Percentiles rank a stretch among this genome's conserved stretches.
phyloP scores from a whole-genome alignment of 2,797 vertebrate genomes.

The Hippoglossus hippoglossus region DNA sequence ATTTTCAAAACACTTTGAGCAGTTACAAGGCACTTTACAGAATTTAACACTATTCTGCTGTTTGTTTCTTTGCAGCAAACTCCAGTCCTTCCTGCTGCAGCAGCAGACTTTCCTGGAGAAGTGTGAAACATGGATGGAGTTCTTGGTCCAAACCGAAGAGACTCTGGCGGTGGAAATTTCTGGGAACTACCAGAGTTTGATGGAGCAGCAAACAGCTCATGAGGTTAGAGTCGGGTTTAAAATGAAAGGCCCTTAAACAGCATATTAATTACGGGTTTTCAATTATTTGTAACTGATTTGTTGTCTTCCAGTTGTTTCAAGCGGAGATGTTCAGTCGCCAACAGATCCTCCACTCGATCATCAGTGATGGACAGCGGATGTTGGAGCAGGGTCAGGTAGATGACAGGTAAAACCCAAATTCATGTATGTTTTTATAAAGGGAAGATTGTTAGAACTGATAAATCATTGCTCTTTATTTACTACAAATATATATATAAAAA shows the following conservation, averaged over 20 bases:
- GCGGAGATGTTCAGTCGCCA: conserved; percentile 99
- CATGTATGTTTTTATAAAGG: not conserved
- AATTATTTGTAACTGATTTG: conserved; percentile 12
- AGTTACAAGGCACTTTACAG: not conserved
- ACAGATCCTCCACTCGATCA: conserved; percentile 97
- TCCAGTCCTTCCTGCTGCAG: conserved; percentile 95
- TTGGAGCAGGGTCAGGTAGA: conserved; percentile 97
- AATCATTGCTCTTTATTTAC: too few species aligned
- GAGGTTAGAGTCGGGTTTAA: conserved; percentile 82
- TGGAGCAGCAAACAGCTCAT: conserved; percentile 95
- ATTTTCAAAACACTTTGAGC: too few species aligned
- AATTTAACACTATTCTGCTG: not conserved
- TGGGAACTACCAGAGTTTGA: conserved; percentile 92
- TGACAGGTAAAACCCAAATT: conserved; percentile 87
- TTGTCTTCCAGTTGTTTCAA: conserved; percentile 91
- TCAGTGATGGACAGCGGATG: conserved; percentile 93
- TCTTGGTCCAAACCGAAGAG: conserved; percentile 93
- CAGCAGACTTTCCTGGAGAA: conserved; percentile 98
- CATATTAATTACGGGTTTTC: not conserved
- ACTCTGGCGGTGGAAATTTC: conserved; percentile 94
- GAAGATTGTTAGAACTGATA: too few species aligned
- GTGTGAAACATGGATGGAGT: conserved; percentile 98
- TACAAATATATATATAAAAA: too few species aligned
- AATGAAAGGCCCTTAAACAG: not conserved
- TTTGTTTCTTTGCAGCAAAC: conserved; percentile 85